Evolutionary conservation across 2,797 vertebrate species (phyloP), one percentile per base, ranked within the genome.

Genomic region (Amphiprion clarkii): DNA sequence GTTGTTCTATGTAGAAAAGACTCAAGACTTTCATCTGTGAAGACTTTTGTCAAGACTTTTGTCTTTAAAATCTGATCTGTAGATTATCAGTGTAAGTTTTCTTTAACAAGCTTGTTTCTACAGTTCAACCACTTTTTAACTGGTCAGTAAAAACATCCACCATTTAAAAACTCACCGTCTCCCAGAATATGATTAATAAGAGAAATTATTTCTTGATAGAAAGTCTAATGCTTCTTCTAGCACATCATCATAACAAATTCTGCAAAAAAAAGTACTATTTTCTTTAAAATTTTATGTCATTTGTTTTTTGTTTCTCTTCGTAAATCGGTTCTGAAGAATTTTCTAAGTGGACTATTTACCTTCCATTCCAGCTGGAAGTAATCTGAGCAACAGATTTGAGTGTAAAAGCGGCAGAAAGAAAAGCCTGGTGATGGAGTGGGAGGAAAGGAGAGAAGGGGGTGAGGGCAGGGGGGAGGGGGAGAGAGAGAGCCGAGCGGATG

Each of bases 361-460:
- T 60, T 14, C 13, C 17, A 67, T 69, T 83, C 74, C 86, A 90
- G 87, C 86, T 91, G 89, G 84, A 87, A 92, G 88, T 90, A 81
- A 87, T 93, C 80, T 85, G 74, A 83, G 87, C 76, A 80, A 79
- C 81, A 86, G 76, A 84, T 91, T 71, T 80, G 69, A 86, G 84
- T 52, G 78, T 85, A 82, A 88, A 75, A 74, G 33, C 33, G 82
- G 83, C 62, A 88, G 77, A 88, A 70, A 72, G 81, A 8, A 74
- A 70, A 73, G 78, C 53, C 66, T 70, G 76, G 67, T 85, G 89
- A 92, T 89, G 87, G 88, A 89, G 89, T 63, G 72, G 82, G 83
- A 88, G 87, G 75, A 80, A 84, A 88, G 81, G 71, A 76, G 67
- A 68, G 81, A 82, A 73, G 79, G 80, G 82, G 83, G 67, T 39